Evolutionary conservation across 2,888 invertebrate species (phyloP).

Genomic region (Tanytarsus gracilentus): DNA sequence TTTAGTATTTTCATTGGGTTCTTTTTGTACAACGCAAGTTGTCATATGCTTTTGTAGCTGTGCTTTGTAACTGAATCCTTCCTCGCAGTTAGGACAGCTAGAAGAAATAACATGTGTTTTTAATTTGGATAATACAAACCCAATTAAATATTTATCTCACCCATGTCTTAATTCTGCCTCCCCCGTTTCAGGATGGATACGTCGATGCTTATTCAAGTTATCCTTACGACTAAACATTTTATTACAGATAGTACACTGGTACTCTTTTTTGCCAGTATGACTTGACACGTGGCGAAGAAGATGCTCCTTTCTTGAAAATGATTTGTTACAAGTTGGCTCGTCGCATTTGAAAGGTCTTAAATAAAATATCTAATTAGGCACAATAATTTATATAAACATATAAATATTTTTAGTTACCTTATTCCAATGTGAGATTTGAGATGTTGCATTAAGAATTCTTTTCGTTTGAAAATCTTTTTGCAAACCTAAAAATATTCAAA

Average conservation of each 20-base stretch:
- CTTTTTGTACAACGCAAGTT: too few relatives aligned
- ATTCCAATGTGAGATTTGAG: constrained; percentile 52
- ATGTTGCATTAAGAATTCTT: constrained; percentile 61
- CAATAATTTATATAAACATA: background rate
- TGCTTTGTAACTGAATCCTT: too few relatives aligned
- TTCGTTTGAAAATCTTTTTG: constrained; percentile 55
- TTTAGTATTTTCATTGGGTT: too few relatives aligned
- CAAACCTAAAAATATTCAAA: constrained; percentile 41
- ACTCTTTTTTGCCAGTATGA: constrained; percentile 59
- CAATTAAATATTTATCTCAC: too few relatives aligned
- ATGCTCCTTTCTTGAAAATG: constrained; percentile 61
- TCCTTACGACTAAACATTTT: constrained; percentile 47
- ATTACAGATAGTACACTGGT: constrained; percentile 52
- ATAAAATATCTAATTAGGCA: constrained; percentile 34
- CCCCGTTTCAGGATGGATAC: too few relatives aligned
- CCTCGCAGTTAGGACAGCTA: too few relatives aligned
- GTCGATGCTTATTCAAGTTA: constrained; percentile 42
- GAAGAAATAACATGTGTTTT: too few relatives aligned
- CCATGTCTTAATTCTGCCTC: too few relatives aligned
- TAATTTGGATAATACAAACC: too few relatives aligned
- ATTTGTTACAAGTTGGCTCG: constrained; percentile 50
- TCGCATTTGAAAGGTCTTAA: constrained; percentile 57
- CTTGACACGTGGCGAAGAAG: constrained; percentile 56
- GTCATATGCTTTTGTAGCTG: too few relatives aligned
- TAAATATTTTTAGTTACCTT: background rate